Base-by-base conservation (phyloP, 2,797 vertebrate genomes). In the Chromobotia macracanthus region DNA sequence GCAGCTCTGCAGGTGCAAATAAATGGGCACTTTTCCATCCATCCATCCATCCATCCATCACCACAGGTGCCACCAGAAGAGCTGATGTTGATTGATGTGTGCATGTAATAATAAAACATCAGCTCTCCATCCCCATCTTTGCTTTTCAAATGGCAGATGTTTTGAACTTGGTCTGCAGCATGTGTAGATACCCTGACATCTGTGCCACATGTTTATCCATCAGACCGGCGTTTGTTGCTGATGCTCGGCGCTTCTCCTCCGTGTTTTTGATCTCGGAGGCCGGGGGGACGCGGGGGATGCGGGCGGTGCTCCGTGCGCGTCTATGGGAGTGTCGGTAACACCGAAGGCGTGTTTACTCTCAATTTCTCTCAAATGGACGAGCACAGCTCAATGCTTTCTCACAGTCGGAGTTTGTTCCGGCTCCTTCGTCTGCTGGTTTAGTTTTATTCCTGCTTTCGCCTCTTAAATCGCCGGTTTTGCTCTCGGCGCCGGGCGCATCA, bases 301-400 rank as follows among this genome's bases (percentile, higher is more conserved):
- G 69, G 77, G 77, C 77, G 68, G 46, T 53, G 44, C 77, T 65
- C 60, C 35, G 13, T 31, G 9, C 71, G 67, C 13, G 38, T 78
- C 19, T 64, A 65, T 79, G 77, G 77, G 77, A 71, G 77, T 79
- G 77, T 79, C 77, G 63, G 9, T 64, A 60, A 72, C 67, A 56
- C 31, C 41, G 25, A 51, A 78, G 77, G 77, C 77, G 69, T 72
- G 48, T 79, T 72, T 60, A 65, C 77, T 72, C 28, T 63, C 25
- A 63, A 18, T 35, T 72, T 50, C 64, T 65, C 50, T 72, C 46
- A 18, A 21, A 46, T 28, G 76, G 56, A 71, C 67, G 69, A 77
- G 50, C 55, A 50, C 55, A 51, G 66, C 66, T 23, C 7, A 70
- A 51, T 25, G 75, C 66, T 77, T 61, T 78, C 67, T 53, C 67